These are phyloP conservation scores for Heliocidaris tuberculata DNA, from an alignment of 35 echinoderm and acorn worm genomes.

Conservation along the genomic window DNA sequence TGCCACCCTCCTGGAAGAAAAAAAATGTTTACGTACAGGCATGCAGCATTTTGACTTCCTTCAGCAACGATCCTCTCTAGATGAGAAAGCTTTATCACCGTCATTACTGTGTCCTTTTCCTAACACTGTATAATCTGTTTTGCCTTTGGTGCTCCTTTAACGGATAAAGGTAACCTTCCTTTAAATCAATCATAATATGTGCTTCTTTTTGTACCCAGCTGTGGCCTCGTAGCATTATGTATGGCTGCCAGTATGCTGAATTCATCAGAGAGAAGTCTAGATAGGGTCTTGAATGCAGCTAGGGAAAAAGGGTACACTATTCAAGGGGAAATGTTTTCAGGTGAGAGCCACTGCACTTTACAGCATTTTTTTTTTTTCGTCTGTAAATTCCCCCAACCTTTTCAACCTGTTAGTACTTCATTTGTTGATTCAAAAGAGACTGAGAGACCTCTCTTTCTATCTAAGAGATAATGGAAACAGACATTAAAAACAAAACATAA, in stretches of 20 bases:
- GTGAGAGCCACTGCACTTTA: not conserved
- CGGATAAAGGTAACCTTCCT: not conserved
- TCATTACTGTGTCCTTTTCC: too few relatives aligned
- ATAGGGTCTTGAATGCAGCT: slow-evolving; percentile 24
- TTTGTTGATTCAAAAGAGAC: not conserved
- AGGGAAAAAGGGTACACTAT: slow-evolving; percentile 52
- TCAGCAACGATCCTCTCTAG: too few relatives aligned
- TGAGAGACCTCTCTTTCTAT: not conserved
- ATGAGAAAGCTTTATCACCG: too few relatives aligned
- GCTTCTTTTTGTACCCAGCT: not conserved
- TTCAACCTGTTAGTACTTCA: not conserved
- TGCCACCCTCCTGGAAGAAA: too few relatives aligned
- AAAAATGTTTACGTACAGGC: too few relatives aligned
- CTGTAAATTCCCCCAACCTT: too few relatives aligned
- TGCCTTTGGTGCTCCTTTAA: not conserved
- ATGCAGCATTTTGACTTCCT: too few relatives aligned
- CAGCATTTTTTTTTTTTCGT: not conserved
- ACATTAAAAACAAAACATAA: not conserved
- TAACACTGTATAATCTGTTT: not conserved
- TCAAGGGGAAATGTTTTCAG: slow-evolving; percentile 78
- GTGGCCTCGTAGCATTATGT: slow-evolving; percentile 56
- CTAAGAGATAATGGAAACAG: not conserved
- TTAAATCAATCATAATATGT: not conserved
- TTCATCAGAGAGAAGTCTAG: not conserved
- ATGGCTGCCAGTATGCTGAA: slow-evolving; percentile 64